Conservation (phyloP, 2,797 vertebrate genomes). For the Peromyscus attwateri region DNA sequence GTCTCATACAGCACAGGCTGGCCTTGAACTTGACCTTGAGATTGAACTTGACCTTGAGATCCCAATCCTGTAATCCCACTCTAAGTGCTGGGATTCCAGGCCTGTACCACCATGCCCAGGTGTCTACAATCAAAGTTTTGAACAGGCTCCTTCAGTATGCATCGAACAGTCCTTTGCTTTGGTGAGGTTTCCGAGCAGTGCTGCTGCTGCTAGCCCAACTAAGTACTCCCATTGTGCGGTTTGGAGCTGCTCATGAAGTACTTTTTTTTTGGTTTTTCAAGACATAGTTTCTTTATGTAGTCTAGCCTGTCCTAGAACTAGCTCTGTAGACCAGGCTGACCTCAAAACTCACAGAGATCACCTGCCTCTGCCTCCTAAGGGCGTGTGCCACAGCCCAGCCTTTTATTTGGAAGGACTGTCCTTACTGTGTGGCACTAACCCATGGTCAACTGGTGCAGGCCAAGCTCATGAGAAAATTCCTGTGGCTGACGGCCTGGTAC, state of each 20-base stretch:
- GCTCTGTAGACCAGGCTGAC: neutral
- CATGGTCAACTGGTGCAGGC: conserved; percentile 72
- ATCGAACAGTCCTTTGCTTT: neutral
- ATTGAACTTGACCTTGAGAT: neutral
- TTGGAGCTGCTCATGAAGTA: conserved; percentile 44
- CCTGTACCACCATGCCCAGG: neutral
- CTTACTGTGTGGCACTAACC: conserved; percentile 75
- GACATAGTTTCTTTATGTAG: neutral
- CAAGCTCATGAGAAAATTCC: conserved; percentile 21
- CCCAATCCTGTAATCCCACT: neutral
- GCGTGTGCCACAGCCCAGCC: neutral
- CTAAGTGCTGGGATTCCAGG: neutral
- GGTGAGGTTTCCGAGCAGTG: neutral
- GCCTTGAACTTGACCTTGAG: neutral
- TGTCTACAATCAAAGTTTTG: neutral
- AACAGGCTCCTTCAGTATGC: neutral
- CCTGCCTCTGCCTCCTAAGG: neutral
- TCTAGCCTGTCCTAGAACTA: neutral
- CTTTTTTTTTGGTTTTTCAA: neutral
- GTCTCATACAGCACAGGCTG: neutral
- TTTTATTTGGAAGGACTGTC: neutral
- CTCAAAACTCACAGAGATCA: neutral
- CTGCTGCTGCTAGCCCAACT: accelerated
- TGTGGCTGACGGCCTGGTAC: accelerated
- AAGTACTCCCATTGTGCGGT: neutral